Base-by-base conservation (phyloP, 2,888 invertebrate genomes). In the Drosophila nigritarsus region DNA sequence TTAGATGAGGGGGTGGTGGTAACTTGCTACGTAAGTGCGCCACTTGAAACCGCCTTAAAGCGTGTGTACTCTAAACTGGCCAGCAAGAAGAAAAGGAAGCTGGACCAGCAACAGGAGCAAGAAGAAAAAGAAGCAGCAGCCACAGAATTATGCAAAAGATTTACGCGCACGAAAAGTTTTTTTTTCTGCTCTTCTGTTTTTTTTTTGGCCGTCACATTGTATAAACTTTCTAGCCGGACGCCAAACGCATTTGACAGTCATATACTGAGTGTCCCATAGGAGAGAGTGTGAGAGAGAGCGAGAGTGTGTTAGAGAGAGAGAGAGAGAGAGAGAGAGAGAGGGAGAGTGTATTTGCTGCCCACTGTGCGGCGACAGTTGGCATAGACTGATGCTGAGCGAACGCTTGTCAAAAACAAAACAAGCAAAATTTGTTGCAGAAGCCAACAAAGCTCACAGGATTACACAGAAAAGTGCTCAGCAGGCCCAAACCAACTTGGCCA, bases 71-170 rank as follows among this genome's bases (percentile, higher is more conserved):
- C 67, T 61, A 65, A 11, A 55, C 45, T 54, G 65, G 60, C 56
- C 45, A 50, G 45, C n/a, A n/a, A 48, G n/a, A 36, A 53, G 53
- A 51, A 69, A 7, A 29, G 11, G 50, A 45, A 63, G 59, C 29
- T 55, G 34, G 15, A 29, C 49, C 29, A 27, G 66, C 13, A 49
- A 27, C 29, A 30, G 29, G n/a, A 40, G 20, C 15, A 40, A 9
- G 53, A 54, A 54, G 54, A 18, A 36, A 3, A 18, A 11, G n/a
- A 36, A 51, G 62, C 66, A 77, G 80, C 82, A 80, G 87, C 73
- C 90, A 89, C 90, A 90, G 90, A 88, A 88, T 88, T 88, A 88
- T 88, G 90, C 90, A 88, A 89, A 90, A 90, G 87, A 88, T 88
- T 90, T 88, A 89, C 90, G 90, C 89, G 85, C 70, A 71, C 56